Evolutionary conservation across 2,797 vertebrate species (phyloP).

Genomic region (Bradypodion pumilum): DNA sequence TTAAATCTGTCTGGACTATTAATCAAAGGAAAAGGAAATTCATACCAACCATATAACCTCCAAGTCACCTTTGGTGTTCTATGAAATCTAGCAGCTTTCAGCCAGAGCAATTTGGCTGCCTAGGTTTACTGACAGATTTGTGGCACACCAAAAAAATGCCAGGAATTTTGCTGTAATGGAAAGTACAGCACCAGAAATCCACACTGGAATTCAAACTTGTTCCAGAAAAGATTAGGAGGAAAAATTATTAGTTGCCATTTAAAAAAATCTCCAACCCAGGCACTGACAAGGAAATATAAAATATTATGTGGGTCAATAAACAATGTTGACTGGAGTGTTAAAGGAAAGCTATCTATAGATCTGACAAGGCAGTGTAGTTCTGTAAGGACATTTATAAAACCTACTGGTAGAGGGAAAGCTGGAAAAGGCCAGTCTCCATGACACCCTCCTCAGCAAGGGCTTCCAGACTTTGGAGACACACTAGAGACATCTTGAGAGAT

Average conservation of each 20-base stretch:
- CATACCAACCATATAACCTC: not conserved
- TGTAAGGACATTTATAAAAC: no score
- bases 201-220: conserved; percentile 3
- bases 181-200: conserved; percentile 22
- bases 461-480: no score
- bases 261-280: not conserved
- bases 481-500: no score
- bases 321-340: no score
- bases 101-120: not conserved
- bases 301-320: no score
- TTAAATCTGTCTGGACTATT: not conserved
- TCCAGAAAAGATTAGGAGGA: conserved; percentile 21
- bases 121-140: conserved; percentile 29
- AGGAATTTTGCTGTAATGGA: conserved; percentile 11
- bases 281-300: no score
- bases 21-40: not conserved
- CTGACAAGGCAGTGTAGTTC: no score
- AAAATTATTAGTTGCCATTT: conserved; percentile 22
- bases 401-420: no score
- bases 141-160: conserved; percentile 4
- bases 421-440: no score
- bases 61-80: conserved; percentile 3
- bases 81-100: conserved; percentile 7
- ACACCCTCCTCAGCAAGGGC: no score
- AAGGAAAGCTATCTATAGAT: no score